These are phyloP conservation scores for Adelosebastes latens DNA, from an alignment of 2,797 vertebrate genomes.

Conservation along the genomic window DNA sequence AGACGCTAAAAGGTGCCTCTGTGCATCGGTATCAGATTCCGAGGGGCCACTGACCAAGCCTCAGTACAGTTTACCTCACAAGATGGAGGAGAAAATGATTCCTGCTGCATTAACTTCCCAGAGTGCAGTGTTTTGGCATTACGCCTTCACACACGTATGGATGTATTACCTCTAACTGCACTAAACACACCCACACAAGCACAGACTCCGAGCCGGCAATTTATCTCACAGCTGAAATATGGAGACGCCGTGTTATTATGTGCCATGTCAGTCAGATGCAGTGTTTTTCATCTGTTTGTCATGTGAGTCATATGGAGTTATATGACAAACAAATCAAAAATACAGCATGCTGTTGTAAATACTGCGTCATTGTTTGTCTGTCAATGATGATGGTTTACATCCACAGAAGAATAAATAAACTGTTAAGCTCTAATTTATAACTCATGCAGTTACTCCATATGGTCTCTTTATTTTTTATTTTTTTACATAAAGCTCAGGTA, in stretches of 20 bases:
- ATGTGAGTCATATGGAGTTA: background rate
- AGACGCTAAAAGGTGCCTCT: background rate
- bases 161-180: background rate
- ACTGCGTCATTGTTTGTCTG: background rate
- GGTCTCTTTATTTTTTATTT: background rate
- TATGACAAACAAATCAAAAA: background rate
- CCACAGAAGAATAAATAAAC: background rate
- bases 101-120: background rate
- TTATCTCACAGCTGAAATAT: background rate
- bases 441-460: background rate
- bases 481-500: background rate
- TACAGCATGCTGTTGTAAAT: background rate
- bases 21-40: background rate
- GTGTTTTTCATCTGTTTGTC: background rate
- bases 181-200: background rate
- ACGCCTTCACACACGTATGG: background rate
- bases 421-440: background rate
- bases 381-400: background rate
- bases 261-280: background rate
- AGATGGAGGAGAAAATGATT: background rate
- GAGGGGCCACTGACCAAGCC: background rate
- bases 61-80: background rate
- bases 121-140: background rate
- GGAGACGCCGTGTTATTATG: background rate
- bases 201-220: background rate